phyloP scores from a whole-genome alignment of 2,888 invertebrate genomes.

The Leptinotarsa peninsularis region DNA sequence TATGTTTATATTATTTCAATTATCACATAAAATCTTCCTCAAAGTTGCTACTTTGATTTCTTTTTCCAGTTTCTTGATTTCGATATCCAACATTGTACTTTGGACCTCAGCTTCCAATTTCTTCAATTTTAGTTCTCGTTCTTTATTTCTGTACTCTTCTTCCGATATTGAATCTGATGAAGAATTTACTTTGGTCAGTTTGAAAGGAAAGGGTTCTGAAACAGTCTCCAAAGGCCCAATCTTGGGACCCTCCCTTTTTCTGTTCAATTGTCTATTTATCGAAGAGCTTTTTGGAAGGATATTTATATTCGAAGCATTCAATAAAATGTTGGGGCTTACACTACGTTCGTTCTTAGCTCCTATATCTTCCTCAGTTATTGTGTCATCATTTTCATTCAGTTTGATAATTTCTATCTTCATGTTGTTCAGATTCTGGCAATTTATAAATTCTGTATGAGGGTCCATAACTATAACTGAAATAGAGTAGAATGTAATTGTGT shows the following conservation, averaged over 20 bases:
- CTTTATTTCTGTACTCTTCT: neutral
- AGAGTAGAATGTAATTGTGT: too few relatives aligned
- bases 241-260: neutral
- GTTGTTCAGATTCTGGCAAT: neutral
- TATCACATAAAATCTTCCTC: conserved; percentile 2
- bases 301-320: neutral
- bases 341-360: neutral
- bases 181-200: neutral
- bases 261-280: neutral
- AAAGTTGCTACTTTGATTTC: conserved; percentile 3
- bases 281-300: neutral
- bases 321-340: neutral
- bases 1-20: neutral
- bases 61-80: neutral
- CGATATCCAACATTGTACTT: neutral
- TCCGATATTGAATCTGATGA: neutral
- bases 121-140: neutral
- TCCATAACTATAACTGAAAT: neutral
- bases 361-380: neutral
- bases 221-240: neutral
- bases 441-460: neutral
- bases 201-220: neutral
- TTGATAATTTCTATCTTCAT: neutral
- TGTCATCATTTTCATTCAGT: neutral
- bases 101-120: conserved; percentile 1